Base-by-base conservation (phyloP, 2,888 invertebrate genomes). In the Pristionchus mayeri region DNA sequence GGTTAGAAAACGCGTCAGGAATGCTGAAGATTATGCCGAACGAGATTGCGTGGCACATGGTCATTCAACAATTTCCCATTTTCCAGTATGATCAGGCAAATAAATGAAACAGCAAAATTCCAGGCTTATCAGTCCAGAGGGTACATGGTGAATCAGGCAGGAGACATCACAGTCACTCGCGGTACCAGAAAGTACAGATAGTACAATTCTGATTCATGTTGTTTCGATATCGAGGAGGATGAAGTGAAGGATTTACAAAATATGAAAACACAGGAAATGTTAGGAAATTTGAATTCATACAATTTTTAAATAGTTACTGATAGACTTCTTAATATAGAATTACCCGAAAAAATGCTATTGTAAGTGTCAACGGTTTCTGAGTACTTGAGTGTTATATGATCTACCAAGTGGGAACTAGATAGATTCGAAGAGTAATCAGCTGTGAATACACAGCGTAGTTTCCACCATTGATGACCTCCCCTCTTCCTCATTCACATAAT, bases 1-100 rank as follows among this genome's bases (percentile, higher is more conserved):
- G n/a, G 71, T 37, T n/a, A 40, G 18, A 71, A 71, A 71, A 44
- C 1, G 67, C 37, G 37, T 44, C 40, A 44, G 40, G 40, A 71
- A 71, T 71, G 71, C 24, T 9, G 63, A 63, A 63, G 63, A 63
- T 63, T 63, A 63, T 63, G 63, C 27, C 34, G 6, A 30, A 30
- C 30, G 30, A 63, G 37, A 63, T 30, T 3, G 37, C 30, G 34
- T 63, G 63, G 34, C 63, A 6, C 34, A 34, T 63, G 16, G 34
- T 34, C 3, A 37, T 34, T 63, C 18, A 16, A 63, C 30, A 11
- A 18, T 63, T 30, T 63, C 7, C 0, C 63, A 63, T 0, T 34
- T 34, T 34, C 7, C 44, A 63, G 34, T 30, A 30, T 18, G 18
- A 34, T 16, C 13, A 13, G 44, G 44, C 6, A 44, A 6, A 44